Conservation (phyloP, 2,888 invertebrate genomes). For the Chrysolina haemoptera region DNA sequence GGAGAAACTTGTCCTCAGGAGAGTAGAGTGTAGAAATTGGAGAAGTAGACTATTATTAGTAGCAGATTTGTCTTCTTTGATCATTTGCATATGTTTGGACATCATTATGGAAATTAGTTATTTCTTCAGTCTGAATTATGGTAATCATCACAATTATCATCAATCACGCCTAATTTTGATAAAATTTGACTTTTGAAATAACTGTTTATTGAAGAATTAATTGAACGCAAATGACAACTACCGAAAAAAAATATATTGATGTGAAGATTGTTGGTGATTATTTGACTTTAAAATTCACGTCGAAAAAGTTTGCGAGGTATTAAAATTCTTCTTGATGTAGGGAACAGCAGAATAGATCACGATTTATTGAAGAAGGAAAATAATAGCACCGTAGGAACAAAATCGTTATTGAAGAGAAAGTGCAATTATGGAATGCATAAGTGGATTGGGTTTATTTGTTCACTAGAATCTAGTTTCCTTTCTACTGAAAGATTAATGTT, state of each 20-base stretch:
- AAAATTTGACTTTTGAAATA: background rate
- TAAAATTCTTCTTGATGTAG: background rate
- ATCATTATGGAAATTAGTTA: background rate
- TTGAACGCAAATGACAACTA: background rate
- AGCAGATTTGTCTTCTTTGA: conserved; percentile 2
- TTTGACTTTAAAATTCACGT: too few species aligned
- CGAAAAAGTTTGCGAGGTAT: too few species aligned
- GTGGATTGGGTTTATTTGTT: background rate
- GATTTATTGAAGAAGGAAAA: background rate
- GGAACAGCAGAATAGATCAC: background rate
- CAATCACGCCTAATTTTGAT: background rate
- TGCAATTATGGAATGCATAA: background rate
- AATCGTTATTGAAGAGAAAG: background rate
- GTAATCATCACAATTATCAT: conserved; percentile 1
- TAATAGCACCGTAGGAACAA: background rate
- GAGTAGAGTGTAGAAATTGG: background rate
- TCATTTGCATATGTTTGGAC: background rate
- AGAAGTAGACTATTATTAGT: background rate
- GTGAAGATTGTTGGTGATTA: too few species aligned
- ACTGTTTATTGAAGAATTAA: background rate
- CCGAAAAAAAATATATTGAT: too few species aligned
- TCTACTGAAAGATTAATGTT: too few species aligned
- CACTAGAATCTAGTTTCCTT: too few species aligned
- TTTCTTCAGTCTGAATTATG: background rate
- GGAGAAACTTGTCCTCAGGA: background rate